A percentile compares a stretch with the other conserved stretches of the same genome.
Conservation (phyloP, 2,113 vertebrate genomes). For the Tor tambroides region DNA sequence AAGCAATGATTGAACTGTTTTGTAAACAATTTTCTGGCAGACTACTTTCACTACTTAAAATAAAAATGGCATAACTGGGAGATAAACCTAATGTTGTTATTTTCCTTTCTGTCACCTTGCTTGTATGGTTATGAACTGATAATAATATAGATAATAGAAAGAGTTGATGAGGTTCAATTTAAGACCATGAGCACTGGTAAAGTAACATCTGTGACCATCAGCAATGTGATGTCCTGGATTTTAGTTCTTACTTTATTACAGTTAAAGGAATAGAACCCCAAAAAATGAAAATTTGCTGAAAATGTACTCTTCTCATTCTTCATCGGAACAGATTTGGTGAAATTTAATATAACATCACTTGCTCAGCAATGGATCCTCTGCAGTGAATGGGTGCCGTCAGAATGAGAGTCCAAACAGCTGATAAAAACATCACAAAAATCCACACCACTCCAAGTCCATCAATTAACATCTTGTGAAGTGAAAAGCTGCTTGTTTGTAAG, state of each 20-base stretch:
- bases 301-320: no score
- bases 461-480: no score
- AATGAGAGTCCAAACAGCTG: no score
- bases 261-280: no score
- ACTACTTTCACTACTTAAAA: constrained; percentile 5
- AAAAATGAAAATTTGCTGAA: no score
- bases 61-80: not conserved
- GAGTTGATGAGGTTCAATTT: not conserved
- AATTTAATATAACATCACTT: no score
- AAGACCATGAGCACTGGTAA: not conserved
- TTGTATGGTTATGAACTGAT: not conserved
- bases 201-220: not conserved
- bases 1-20: not conserved
- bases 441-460: no score
- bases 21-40: not conserved
- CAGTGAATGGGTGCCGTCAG: no score
- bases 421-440: no score
- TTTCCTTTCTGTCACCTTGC: not conserved
- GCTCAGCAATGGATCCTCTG: no score
- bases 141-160: not conserved
- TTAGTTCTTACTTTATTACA: not conserved
- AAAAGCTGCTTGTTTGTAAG: no score
- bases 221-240: not conserved
- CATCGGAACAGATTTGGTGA: no score
- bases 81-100: not conserved